phyloP scores from a whole-genome alignment of 1,140 invertebrate species.

The Drosophila burlai region DNA sequence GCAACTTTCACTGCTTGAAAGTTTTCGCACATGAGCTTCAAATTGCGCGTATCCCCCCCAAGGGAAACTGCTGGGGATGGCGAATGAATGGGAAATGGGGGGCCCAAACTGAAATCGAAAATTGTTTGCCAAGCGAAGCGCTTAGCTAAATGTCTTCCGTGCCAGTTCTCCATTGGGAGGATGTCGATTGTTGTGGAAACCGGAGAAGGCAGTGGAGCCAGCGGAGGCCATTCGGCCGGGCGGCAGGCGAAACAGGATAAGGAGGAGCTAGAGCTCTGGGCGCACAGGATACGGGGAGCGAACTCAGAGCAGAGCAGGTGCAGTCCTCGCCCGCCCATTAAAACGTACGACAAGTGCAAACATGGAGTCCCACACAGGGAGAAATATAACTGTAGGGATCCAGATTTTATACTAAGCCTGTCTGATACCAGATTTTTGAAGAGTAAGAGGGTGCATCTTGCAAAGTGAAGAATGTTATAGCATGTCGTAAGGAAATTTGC shows the following conservation, averaged over 20 bases:
- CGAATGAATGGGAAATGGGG: slow-evolving; percentile 13
- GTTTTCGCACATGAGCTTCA: slow-evolving; percentile 77
- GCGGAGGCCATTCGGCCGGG: background rate
- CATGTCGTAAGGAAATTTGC: background rate
- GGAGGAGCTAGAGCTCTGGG: slow-evolving; percentile 13
- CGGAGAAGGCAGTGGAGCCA: background rate
- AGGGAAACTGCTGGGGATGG: slow-evolving; percentile 4
- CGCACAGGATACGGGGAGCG: slow-evolving; percentile 14
- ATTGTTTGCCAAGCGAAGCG: slow-evolving; percentile 81
- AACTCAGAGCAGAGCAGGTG: slow-evolving; percentile 49
- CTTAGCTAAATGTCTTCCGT: slow-evolving; percentile 82
- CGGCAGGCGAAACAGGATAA: slow-evolving; percentile 17
- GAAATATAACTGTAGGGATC: background rate
- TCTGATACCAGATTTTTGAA: background rate
- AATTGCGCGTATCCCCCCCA: slow-evolving; percentile 60
- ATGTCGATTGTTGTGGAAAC: slow-evolving; percentile 62
- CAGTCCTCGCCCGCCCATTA: slow-evolving; percentile 67
- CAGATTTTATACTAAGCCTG: background rate
- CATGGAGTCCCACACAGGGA: slow-evolving; percentile 20
- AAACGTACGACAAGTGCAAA: slow-evolving; percentile 79
- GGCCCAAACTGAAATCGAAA: slow-evolving; percentile 69
- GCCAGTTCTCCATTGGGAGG: slow-evolving; percentile 70
- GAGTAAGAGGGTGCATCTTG: background rate
- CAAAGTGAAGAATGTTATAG: background rate
- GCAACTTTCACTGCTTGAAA: slow-evolving; percentile 73